Conservation (phyloP, 2,888 invertebrate genomes). For the Brachypalpus laphriformis region DNA sequence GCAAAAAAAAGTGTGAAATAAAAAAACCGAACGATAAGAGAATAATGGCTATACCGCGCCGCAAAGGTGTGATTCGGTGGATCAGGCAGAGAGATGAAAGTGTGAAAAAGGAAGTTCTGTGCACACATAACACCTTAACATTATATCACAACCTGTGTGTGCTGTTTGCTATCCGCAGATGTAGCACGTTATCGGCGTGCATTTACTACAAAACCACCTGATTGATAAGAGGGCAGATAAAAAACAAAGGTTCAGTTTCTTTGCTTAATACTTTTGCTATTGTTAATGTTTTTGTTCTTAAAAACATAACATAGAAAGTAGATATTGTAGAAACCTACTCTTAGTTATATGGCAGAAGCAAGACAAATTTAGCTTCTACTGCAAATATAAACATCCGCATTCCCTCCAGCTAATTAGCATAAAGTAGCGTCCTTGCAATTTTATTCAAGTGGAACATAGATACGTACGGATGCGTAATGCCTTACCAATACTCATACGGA, state of each 20-base stretch:
- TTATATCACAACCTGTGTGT: constrained; percentile 48
- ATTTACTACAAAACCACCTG: constrained; percentile 44
- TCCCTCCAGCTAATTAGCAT: constrained; percentile 18
- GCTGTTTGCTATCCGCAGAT: constrained; percentile 62
- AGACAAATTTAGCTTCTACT: not conserved
- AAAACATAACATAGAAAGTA: not conserved
- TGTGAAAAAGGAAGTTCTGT: constrained; percentile 76
- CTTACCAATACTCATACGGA: not conserved
- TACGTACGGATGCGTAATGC: not conserved
- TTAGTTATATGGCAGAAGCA: not conserved
- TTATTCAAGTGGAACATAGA: constrained; percentile 20
- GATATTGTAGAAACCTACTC: not conserved
- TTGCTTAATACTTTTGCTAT: not conserved
- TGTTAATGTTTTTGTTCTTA: not conserved
- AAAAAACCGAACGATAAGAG: constrained; percentile 45
- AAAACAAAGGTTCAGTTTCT: not conserved
- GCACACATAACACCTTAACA: constrained; percentile 61
- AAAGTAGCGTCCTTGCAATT: constrained; percentile 28
- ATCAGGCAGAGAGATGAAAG: constrained; percentile 62
- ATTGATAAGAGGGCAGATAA: constrained; percentile 53
- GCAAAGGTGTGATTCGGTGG: constrained; percentile 71
- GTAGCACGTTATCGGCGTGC: constrained; percentile 55
- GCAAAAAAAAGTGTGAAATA: constrained; percentile 42
- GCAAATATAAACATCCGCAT: constrained; percentile 32
- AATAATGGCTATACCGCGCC: constrained; percentile 59